These are phyloP conservation scores for Baryphthengus martii DNA, from an alignment of 2,113 vertebrate genomes.

Conservation along the genomic window DNA sequence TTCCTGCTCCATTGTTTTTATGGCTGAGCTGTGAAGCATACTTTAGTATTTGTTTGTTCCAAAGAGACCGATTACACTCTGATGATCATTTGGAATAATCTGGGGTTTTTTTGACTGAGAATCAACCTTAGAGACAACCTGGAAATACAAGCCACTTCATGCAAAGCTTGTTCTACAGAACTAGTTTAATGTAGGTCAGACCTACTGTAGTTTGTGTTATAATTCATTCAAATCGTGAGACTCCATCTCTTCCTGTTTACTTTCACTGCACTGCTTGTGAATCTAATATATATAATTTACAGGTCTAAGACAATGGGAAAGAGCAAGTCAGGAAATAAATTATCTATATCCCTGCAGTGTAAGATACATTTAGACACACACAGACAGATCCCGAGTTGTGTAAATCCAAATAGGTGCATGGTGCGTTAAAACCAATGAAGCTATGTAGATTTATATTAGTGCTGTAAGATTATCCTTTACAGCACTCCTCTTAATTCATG, in stretches of 20 bases:
- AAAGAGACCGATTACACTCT: neutral
- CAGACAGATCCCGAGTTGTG: neutral
- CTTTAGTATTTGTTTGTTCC: neutral
- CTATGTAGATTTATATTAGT: neutral
- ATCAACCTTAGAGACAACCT: neutral
- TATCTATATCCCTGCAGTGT: neutral
- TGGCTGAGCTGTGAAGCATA: neutral
- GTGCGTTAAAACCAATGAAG: neutral
- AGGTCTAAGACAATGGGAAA: neutral
- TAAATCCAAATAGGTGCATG: neutral
- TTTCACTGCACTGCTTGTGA: neutral
- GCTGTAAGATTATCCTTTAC: neutral
- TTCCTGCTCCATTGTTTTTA: neutral
- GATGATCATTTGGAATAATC: neutral
- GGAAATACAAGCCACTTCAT: conserved; percentile 9
- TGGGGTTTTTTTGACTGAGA: neutral
- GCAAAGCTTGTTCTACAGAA: neutral
- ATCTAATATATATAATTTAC: conserved; percentile 20
- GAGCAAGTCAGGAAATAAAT: neutral
- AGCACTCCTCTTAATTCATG: neutral
- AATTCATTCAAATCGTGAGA: conserved; percentile 28
- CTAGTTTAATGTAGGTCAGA: conserved; percentile 31
- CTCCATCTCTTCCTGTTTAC: conserved; percentile 27
- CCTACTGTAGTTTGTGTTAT: neutral
- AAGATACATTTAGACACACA: neutral